A percentile compares a stretch with the other conserved stretches of the same genome.
These are phyloP conservation scores for Edolisoma coerulescens DNA, from an alignment of 2,113 vertebrate species.

Conservation along the genomic window DNA sequence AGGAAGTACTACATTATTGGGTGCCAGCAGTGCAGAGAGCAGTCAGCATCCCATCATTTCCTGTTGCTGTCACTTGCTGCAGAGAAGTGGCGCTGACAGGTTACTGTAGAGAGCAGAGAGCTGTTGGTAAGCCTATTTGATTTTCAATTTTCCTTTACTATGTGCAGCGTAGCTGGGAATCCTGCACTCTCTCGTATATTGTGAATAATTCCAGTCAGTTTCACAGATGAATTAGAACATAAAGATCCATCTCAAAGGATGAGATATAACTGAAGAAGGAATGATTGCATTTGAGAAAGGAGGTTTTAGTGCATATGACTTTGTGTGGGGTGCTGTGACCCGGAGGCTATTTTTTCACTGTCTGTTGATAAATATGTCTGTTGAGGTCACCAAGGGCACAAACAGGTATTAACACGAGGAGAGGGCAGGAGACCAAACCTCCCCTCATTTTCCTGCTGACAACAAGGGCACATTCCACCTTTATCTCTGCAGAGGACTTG, in stretches of 20 bases:
- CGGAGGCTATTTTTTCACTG: background rate
- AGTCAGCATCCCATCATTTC: background rate
- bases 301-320: background rate
- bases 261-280: background rate
- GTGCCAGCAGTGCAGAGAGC: background rate
- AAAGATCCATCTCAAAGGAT: background rate
- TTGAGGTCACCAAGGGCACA: background rate
- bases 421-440: background rate
- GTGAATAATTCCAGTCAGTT: background rate
- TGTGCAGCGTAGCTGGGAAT: fast-evolving
- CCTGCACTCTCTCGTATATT: background rate
- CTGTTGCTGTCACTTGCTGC: background rate
- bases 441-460: background rate
- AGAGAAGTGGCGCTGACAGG: background rate
- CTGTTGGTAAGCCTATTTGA: background rate
- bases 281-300: background rate
- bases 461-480: background rate
- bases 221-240: background rate
- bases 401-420: background rate
- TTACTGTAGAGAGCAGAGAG: background rate
- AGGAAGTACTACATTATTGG: background rate
- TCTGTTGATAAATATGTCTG: background rate
- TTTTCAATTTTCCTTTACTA: background rate
- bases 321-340: background rate
- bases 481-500: background rate